Conservation (phyloP, 1,140 invertebrate genomes). For the Megalopta genalis region DNA sequence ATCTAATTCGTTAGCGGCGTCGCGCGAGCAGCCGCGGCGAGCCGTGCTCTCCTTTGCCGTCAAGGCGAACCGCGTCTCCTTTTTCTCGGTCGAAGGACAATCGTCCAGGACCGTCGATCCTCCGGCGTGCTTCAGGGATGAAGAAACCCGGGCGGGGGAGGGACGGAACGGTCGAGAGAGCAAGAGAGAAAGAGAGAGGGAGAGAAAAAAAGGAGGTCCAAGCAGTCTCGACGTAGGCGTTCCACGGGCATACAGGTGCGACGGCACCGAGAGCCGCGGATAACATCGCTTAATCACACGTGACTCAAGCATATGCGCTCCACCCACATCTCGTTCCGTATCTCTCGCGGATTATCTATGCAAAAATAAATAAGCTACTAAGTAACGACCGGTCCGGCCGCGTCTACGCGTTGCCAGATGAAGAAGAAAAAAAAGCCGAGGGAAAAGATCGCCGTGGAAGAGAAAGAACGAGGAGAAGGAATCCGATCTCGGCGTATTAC, state of each 20-base stretch:
- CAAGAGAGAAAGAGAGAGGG: slow-evolving; percentile 6
- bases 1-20: slow-evolving; percentile 32
- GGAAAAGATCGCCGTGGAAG: too few relatives aligned
- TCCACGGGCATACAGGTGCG: slow-evolving; percentile 72
- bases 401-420: slow-evolving; percentile 31
- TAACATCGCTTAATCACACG: slow-evolving; percentile 79
- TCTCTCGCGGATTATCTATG: slow-evolving; percentile 76
- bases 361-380: slow-evolving; percentile 77
- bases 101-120: slow-evolving; percentile 49
- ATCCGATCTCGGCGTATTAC: slow-evolving; percentile 37
- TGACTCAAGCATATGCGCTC: slow-evolving; percentile 73
- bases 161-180: too few relatives aligned
- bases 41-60: neutral
- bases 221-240: slow-evolving; percentile 68
- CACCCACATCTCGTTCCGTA: slow-evolving; percentile 74
- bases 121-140: slow-evolving; percentile 45
- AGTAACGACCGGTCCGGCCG: slow-evolving; percentile 62
- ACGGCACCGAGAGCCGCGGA: slow-evolving; percentile 69
- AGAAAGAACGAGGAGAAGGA: neutral
- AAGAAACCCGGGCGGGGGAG: slow-evolving; percentile 34
- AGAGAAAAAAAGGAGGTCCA: slow-evolving; percentile 42
- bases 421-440: neutral
- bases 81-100: slow-evolving; percentile 45
- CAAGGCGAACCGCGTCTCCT: slow-evolving; percentile 28
- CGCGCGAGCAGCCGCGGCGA: neutral